Evolutionary conservation across 2,113 vertebrate species (phyloP).

Genomic region (Regulus satrapa): DNA sequence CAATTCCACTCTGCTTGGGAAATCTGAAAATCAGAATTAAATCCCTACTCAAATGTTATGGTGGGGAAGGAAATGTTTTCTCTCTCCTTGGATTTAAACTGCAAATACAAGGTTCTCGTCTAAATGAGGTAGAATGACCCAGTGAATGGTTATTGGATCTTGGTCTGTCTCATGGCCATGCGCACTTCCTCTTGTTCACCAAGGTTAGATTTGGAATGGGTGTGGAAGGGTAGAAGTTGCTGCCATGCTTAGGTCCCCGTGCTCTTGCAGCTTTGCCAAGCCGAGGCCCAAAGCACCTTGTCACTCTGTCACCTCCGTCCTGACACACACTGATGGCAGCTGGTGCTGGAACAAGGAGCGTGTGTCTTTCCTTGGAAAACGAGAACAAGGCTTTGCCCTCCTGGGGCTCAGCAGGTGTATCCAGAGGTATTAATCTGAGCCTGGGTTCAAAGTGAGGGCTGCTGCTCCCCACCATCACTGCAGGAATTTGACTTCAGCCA

Average conservation of each 20-base stretch:
- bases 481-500: neutral
- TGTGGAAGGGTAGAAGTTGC: neutral
- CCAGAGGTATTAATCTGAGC: rapidly evolving
- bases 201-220: neutral
- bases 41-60: neutral
- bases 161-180: rapidly evolving
- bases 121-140: neutral
- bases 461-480: rapidly evolving
- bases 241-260: rapidly evolving
- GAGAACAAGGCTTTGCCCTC: neutral
- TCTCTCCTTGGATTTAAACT: neutral
- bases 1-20: neutral
- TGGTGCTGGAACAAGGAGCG: neutral
- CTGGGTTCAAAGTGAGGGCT: neutral
- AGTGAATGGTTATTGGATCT: neutral
- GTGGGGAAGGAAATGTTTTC: neutral
- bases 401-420: rapidly evolving
- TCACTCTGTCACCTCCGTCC: neutral
- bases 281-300: neutral
- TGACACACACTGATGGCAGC: rapidly evolving
- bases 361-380: neutral
- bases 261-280: neutral
- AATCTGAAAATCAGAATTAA: neutral
- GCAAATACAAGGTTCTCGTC: neutral
- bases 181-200: neutral